These are phyloP conservation scores for Diuraphis noxia DNA, from an alignment of 1,140 invertebrate genomes.

Conservation along the genomic window DNA sequence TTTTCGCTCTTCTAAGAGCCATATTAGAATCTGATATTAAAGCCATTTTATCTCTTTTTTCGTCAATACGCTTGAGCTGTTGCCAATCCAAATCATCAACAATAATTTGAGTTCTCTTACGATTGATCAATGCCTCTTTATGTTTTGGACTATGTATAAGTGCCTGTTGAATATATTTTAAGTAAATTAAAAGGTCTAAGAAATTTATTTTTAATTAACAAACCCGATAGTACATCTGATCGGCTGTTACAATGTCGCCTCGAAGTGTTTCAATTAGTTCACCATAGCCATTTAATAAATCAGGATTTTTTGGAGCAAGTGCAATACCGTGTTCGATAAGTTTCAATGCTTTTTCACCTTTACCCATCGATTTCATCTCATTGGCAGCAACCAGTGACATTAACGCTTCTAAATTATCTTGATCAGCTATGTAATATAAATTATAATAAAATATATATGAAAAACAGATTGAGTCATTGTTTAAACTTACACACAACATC, in stretches of 20 bases:
- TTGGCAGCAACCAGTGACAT: slow-evolving; percentile 80
- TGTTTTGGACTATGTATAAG: slow-evolving; percentile 82
- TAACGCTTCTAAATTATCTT: slow-evolving; percentile 71
- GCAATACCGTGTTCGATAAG: slow-evolving; percentile 88
- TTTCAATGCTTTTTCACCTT: slow-evolving; percentile 83
- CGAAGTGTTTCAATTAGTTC: slow-evolving; percentile 88
- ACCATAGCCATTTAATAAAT: slow-evolving; percentile 89
- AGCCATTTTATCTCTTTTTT: slow-evolving; percentile 80
- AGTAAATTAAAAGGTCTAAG: background rate
- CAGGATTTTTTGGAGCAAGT: slow-evolving; percentile 86
- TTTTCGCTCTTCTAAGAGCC: slow-evolving; percentile 83
- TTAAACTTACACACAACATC: slow-evolving; percentile 37
- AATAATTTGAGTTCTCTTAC: slow-evolving; percentile 79
- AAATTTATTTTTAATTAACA: background rate
- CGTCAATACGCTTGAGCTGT: slow-evolving; percentile 79
- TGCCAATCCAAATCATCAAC: slow-evolving; percentile 88
- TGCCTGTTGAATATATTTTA: slow-evolving; percentile 64
- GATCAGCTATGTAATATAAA: background rate
- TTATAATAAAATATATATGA: background rate
- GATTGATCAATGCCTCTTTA: slow-evolving; percentile 76
- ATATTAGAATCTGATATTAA: slow-evolving; percentile 78
- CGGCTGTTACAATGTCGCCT: slow-evolving; percentile 84
- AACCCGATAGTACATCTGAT: slow-evolving; percentile 76
- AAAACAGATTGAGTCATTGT: background rate
- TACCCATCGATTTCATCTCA: slow-evolving; percentile 80